These are phyloP conservation scores for Junco hyemalis DNA, from an alignment of 2,113 vertebrate genomes.

Conservation along the genomic window DNA sequence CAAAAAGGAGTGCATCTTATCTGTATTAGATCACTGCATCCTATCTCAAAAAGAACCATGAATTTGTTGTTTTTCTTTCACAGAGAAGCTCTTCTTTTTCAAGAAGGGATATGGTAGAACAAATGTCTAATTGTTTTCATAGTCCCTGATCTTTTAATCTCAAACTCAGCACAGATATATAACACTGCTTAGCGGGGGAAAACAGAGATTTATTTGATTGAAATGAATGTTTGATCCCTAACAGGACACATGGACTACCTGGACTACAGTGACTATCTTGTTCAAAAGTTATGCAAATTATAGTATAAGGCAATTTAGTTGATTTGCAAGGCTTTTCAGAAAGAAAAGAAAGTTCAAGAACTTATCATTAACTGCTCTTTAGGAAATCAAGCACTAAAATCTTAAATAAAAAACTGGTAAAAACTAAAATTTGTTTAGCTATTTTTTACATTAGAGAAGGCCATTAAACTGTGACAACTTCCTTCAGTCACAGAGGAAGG, in stretches of 20 bases:
- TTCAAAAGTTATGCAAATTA: background rate
- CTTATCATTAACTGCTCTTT: background rate
- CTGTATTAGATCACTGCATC: slow-evolving; percentile 35
- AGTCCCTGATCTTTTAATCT: slow-evolving; percentile 51
- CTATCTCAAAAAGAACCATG: slow-evolving; percentile 19
- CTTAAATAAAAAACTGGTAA: background rate
- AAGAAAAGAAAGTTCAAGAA: background rate
- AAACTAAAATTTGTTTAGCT: background rate
- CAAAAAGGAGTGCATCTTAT: slow-evolving; percentile 33
- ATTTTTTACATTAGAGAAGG: background rate
- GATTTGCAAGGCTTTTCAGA: background rate
- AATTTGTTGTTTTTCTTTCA: background rate
- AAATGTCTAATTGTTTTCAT: slow-evolving; percentile 25
- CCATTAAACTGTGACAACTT: background rate
- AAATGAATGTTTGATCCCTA: slow-evolving; percentile 35
- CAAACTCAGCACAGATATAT: background rate
- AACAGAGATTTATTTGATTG: slow-evolving; percentile 45
- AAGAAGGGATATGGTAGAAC: background rate
- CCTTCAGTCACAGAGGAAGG: background rate
- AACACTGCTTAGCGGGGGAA: slow-evolving; percentile 24
- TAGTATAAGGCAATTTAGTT: background rate
- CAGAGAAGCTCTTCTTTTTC: slow-evolving; percentile 14
- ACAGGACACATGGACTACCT: background rate
- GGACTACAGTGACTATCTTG: slow-evolving; percentile 21
- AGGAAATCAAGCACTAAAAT: background rate